Conservation (phyloP, 2,888 invertebrate species). For the Halictus ligatus region DNA sequence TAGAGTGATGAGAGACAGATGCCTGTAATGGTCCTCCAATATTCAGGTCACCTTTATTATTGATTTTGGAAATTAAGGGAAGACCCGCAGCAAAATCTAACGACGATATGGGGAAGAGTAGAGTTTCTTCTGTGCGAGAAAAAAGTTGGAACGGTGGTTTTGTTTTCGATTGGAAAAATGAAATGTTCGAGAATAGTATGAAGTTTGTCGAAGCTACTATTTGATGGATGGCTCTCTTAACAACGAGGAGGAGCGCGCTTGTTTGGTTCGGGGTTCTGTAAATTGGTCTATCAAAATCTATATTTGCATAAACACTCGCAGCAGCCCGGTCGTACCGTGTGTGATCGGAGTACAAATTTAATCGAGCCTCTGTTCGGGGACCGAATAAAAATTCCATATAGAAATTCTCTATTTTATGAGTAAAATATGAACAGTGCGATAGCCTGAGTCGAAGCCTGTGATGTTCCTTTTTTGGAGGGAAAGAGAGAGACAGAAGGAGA, state of each 20-base stretch:
- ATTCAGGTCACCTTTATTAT: too few species aligned
- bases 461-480: not conserved
- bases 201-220: not conserved
- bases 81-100: not conserved
- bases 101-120: not conserved
- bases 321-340: not conserved
- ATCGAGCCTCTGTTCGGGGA: not conserved
- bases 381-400: conserved; percentile 9
- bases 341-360: conserved; percentile 11
- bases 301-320: conserved; percentile 7
- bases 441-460: not conserved
- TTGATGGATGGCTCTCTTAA: not conserved
- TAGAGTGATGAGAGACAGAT: too few species aligned
- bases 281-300: conserved; percentile 11
- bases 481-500: not conserved
- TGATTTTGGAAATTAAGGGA: not conserved
- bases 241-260: not conserved
- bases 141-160: too few species aligned
- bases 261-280: conserved; percentile 6
- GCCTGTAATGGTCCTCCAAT: too few species aligned
- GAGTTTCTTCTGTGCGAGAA: not conserved
- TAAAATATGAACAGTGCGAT: conserved; percentile 8
- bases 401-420: not conserved
- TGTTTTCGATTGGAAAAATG: not conserved
- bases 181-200: not conserved